Percentiles rank a stretch among this genome's conserved stretches.
These are phyloP conservation scores for Drosophila anomalipes DNA, from an alignment of 2,888 invertebrate species.

Conservation along the genomic window DNA sequence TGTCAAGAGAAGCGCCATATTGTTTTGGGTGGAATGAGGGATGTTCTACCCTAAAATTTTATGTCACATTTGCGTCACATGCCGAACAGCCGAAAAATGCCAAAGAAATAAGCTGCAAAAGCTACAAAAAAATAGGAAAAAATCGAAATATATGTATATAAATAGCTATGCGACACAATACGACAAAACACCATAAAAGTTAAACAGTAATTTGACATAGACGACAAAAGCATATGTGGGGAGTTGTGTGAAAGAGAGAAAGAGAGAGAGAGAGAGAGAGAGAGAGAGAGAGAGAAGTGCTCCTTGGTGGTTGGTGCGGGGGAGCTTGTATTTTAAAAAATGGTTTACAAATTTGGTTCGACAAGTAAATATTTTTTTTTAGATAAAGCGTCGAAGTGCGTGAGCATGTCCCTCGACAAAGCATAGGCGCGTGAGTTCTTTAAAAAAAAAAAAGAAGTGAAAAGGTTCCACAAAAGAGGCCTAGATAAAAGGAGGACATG, in stretches of 20 bases:
- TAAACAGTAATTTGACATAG: slow-evolving; percentile 79
- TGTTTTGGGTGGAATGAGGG: slow-evolving; percentile 50
- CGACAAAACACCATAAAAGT: slow-evolving; percentile 77
- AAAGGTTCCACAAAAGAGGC: slow-evolving; percentile 26
- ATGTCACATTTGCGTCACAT: slow-evolving; percentile 77
- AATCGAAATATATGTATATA: slow-evolving; percentile 42
- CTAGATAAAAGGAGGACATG: slow-evolving; percentile 50
- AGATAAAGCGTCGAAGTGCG: slow-evolving; percentile 72
- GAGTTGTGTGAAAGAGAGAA: slow-evolving; percentile 7
- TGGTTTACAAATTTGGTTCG: slow-evolving; percentile 59
- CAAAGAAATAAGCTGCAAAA: slow-evolving; percentile 77
- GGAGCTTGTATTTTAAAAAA: slow-evolving; percentile 60
- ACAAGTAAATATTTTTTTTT: slow-evolving; percentile 65
- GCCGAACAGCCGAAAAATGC: slow-evolving; percentile 75
- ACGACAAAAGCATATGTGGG: slow-evolving; percentile 71
- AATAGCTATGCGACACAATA: slow-evolving; percentile 73
- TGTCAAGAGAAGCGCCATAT: slow-evolving; percentile 70
- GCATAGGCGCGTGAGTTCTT: slow-evolving; percentile 56
- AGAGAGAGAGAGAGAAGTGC: not conserved
- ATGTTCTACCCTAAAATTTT: slow-evolving; percentile 65
- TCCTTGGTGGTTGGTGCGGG: not conserved
- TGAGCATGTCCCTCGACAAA: slow-evolving; percentile 53
- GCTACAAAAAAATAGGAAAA: slow-evolving; percentile 38
- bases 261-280: not conserved
- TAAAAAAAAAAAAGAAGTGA: slow-evolving; percentile 24